These are phyloP conservation scores for Scelioninae gen. 2 DNA, from an alignment of 2,888 invertebrate genomes.

Conservation along the genomic window DNA sequence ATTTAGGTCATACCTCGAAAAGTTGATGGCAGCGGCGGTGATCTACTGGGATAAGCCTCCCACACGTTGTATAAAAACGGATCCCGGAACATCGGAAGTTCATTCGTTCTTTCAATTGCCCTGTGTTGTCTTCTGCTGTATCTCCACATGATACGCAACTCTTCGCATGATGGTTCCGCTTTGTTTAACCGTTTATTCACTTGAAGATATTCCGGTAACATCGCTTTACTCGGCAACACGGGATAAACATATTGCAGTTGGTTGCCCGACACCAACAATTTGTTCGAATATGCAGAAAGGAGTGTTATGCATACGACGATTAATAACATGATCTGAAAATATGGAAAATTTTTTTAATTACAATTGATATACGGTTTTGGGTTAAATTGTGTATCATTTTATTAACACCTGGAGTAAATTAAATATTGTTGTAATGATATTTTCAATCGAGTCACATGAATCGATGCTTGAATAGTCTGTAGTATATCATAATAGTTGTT, in stretches of 20 bases:
- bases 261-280: conserved; percentile 62
- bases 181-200: conserved; percentile 68
- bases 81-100: conserved; percentile 88
- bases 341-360: too few species aligned
- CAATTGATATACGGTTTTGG: too few species aligned
- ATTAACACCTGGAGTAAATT: too few species aligned
- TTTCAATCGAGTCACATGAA: too few species aligned
- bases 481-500: too few species aligned
- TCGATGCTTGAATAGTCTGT: too few species aligned
- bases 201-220: conserved; percentile 62
- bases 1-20: conserved; percentile 67
- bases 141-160: conserved; percentile 93
- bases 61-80: conserved; percentile 89
- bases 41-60: conserved; percentile 80
- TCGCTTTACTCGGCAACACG: conserved; percentile 56
- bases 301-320: conserved; percentile 67
- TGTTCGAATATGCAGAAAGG: conserved; percentile 65
- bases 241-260: conserved; percentile 64
- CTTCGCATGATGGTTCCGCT: conserved; percentile 90
- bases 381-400: too few species aligned
- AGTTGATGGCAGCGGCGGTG: conserved; percentile 63
- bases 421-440: too few species aligned
- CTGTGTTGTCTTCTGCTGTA: conserved; percentile 92
- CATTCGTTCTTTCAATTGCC: conserved; percentile 90
- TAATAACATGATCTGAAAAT: conserved; percentile 68